phyloP scores from a whole-genome alignment of 1,140 invertebrate species.

The Periplaneta americana region DNA sequence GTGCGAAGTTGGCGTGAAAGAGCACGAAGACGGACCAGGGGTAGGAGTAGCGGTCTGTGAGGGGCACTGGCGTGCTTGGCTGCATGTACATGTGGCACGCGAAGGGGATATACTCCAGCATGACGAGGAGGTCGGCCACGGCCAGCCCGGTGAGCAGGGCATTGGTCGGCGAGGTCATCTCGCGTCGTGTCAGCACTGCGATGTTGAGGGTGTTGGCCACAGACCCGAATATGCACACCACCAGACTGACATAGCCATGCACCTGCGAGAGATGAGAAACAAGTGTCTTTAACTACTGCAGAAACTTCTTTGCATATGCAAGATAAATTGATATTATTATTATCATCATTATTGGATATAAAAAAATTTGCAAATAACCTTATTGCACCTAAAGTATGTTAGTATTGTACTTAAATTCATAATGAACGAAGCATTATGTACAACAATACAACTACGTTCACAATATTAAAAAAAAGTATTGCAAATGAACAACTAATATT shows the following conservation, averaged over 20 bases:
- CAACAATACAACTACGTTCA: too few species aligned
- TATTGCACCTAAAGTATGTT: too few species aligned
- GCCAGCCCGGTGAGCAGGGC: slow-evolving; percentile 85
- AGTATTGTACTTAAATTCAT: too few species aligned
- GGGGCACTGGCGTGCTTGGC: slow-evolving; percentile 26
- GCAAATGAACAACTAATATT: too few species aligned
- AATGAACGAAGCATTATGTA: too few species aligned
- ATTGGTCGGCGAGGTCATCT: slow-evolving; percentile 90
- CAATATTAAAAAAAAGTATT: too few species aligned
- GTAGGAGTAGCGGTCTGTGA: slow-evolving; percentile 55
- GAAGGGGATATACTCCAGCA: slow-evolving; percentile 91
- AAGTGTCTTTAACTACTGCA: too few species aligned
- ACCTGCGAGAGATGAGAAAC: slow-evolving; percentile 29
- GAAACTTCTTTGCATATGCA: too few species aligned
- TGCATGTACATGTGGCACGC: slow-evolving; percentile 73
- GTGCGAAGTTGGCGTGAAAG: slow-evolving; percentile 72
- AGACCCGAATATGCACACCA: slow-evolving; percentile 87
- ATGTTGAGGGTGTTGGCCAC: slow-evolving; percentile 92
- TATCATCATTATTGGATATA: too few species aligned
- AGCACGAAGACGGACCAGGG: slow-evolving; percentile 74
- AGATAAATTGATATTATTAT: too few species aligned
- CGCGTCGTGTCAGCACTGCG: slow-evolving; percentile 81
- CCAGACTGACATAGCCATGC: slow-evolving; percentile 67
- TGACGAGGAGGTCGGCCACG: slow-evolving; percentile 84
- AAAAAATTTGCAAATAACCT: too few species aligned